Evolutionary conservation across 2,888 invertebrate species (phyloP).

Genomic region (Agrilus mali): DNA sequence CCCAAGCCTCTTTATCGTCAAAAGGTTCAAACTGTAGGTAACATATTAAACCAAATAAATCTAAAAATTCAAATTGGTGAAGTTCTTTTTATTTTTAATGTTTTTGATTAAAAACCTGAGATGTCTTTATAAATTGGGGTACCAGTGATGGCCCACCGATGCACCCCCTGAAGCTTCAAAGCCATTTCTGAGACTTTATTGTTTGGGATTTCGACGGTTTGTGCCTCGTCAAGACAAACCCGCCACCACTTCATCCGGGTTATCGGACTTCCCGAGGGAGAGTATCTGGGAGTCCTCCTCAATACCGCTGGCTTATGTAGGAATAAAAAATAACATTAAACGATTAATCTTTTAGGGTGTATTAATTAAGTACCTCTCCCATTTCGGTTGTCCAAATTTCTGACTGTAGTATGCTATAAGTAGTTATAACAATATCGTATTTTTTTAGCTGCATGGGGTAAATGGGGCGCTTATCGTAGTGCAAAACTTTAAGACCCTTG

Average conservation of each 20-base stretch:
- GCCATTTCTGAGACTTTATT: slow-evolving; percentile 52
- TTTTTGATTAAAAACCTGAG: slow-evolving; percentile 21
- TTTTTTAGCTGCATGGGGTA: slow-evolving; percentile 49
- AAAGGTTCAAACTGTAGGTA: slow-evolving; percentile 49
- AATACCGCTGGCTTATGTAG: slow-evolving; percentile 21
- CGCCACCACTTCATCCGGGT: slow-evolving; percentile 63
- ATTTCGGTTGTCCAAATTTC: slow-evolving; percentile 50
- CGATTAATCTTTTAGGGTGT: slow-evolving; percentile 1
- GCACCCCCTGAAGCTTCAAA: slow-evolving; percentile 39
- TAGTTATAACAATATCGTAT: slow-evolving; percentile 61
- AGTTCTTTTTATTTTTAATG: not conserved
- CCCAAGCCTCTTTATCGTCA: slow-evolving; percentile 39
- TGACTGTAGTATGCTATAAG: slow-evolving; percentile 49
- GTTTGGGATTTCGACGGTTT: slow-evolving; percentile 55
- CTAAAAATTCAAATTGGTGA: slow-evolving; percentile 15
- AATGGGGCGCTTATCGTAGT: slow-evolving; percentile 44
- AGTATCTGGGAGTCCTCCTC: slow-evolving; percentile 47
- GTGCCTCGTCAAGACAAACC: slow-evolving; percentile 67
- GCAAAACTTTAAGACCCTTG: slow-evolving; percentile 37
- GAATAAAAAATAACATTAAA: not conserved
- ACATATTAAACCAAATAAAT: slow-evolving; percentile 40
- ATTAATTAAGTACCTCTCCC: slow-evolving; percentile 23
- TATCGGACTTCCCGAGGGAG: slow-evolving; percentile 53
- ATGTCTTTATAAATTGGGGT: slow-evolving; percentile 39
- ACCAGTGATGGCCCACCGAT: slow-evolving; percentile 66